Conservation (phyloP, 2,113 vertebrate species). For the Tragelaphus strepsiceros region DNA sequence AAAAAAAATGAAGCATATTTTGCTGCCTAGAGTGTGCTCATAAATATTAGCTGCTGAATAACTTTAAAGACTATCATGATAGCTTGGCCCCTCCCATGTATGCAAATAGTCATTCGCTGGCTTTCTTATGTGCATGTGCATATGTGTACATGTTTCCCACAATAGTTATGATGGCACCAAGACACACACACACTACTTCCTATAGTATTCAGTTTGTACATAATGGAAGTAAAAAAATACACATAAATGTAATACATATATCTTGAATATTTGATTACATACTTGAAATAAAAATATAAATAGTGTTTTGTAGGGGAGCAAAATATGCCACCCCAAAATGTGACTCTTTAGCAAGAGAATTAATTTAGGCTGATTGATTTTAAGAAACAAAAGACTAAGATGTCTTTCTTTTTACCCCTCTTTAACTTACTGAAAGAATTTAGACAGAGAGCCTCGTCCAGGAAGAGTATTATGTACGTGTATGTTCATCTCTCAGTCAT, state of each 20-base stretch:
- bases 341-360: neutral
- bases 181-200: neutral
- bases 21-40: neutral
- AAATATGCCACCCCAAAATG: neutral
- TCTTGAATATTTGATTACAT: neutral
- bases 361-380: neutral
- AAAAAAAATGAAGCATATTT: conserved; percentile 9
- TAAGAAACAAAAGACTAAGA: neutral
- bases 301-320: no score
- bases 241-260: neutral
- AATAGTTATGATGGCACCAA: neutral
- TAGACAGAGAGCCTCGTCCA: neutral
- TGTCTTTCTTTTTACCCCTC: neutral
- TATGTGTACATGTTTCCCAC: neutral
- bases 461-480: neutral
- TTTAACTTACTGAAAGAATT: neutral
- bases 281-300: neutral
- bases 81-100: neutral
- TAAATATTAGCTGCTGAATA: neutral
- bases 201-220: neutral
- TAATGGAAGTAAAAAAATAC: neutral
- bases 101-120: neutral
- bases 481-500: neutral
- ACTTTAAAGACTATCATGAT: neutral
- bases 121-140: neutral